phyloP scores from a whole-genome alignment of 2,113 vertebrate species.

The Anoura caudifer region DNA sequence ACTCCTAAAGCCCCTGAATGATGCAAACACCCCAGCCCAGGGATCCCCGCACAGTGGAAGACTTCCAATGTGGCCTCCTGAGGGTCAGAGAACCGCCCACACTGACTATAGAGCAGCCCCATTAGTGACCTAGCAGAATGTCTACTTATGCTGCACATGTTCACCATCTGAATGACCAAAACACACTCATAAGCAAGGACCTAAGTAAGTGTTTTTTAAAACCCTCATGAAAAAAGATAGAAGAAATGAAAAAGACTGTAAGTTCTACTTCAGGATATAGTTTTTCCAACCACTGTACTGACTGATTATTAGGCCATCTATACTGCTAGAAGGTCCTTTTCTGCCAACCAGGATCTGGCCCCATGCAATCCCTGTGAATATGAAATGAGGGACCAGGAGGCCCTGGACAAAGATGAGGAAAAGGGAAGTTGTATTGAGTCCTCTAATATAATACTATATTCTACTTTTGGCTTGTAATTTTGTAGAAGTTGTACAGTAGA shows the following conservation, averaged over 20 bases:
- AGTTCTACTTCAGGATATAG: neutral
- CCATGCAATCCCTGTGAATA: neutral
- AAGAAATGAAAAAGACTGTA: neutral
- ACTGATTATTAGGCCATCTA: neutral
- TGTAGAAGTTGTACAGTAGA: neutral
- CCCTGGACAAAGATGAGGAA: neutral
- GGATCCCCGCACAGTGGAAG: neutral
- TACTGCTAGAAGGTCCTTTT: neutral
- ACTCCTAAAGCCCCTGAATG: neutral
- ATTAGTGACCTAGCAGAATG: neutral
- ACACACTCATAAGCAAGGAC: neutral
- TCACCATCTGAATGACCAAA: neutral
- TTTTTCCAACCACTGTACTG: neutral
- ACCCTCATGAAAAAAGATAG: neutral
- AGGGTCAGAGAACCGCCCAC: neutral
- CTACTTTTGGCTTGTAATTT: neutral
- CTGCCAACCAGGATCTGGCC: neutral
- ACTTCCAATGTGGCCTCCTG: neutral
- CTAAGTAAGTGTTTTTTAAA: constrained; percentile 4
- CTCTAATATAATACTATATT: neutral
- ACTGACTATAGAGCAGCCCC: neutral
- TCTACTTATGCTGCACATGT: neutral
- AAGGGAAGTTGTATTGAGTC: neutral
- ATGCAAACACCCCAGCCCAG: neutral
- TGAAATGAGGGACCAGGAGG: neutral